Base-by-base conservation (phyloP, 2,888 invertebrate species). In the Megalurothrips usitatus region DNA sequence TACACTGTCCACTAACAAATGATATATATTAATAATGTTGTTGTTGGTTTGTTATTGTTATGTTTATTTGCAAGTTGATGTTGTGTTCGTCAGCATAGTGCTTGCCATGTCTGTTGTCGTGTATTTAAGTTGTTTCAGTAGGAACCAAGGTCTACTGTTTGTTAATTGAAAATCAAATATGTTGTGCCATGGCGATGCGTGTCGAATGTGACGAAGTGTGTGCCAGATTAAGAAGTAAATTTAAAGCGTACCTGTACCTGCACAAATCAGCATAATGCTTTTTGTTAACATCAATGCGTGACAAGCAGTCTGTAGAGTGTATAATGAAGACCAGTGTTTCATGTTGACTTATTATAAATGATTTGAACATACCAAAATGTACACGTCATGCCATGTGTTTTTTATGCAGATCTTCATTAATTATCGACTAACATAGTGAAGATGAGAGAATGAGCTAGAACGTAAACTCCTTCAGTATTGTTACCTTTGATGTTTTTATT, bases 321-420 rank as follows among this genome's bases (percentile, higher is more conserved):
- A 26, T 26, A 75, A 75, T 26, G 68, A 75, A 75, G 26, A 75
- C 68, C 68, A 75, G 68, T 75, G 68, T 75, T 75, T 75, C 10
- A 26, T 6, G 26, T 75, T 75, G 68, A 58, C 17, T 58, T 26
- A 26, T 75, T 26, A 23, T 26, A 12, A 75, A 75, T 26, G 26
- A 26, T 75, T 75, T 75, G 68, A 75, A 75, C 68, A 75, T 75
- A 75, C 68, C 68, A 75, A 75, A 75, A 75, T 75, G 68, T 75
- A 75, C 23, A 26, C 26, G 23, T 26, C 26, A 26, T 75, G 12
- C 23, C 12, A 75, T 58, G 58, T 58, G 58, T 58, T 58, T 75
- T 23, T 75, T 75, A 26, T 75, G 12, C 26, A 12, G 23, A 26
- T 75, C 26, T 75, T 75, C 26, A 26, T 68, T 68, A 68, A 75